Base-by-base conservation (phyloP, 2,113 vertebrate species). In the Rutilus rutilus region DNA sequence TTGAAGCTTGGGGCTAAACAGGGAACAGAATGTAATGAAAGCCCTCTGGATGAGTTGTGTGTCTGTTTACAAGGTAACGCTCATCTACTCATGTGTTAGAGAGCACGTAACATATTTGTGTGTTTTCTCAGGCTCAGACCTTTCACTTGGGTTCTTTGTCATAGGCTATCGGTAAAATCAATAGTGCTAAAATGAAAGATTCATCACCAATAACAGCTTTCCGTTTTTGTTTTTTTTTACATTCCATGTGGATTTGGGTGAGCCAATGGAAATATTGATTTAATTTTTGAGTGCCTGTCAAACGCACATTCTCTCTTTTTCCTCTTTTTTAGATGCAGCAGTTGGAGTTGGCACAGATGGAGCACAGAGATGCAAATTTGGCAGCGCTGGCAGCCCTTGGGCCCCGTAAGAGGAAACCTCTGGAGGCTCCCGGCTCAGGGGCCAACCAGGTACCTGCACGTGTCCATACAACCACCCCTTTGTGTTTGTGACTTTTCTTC, bases 321-420 rank as follows among this genome's bases (percentile, higher is more conserved):
- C 39, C 21, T 17, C 76, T 9, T 75, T 65, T 79, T 69, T 92
- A 99, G 98, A 91, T 98, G 90, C 97, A 99, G 75, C 97, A 97
- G 75, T 85, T 97, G 90, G 97, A 99, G 89, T 92, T 97, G 11
- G 97, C 96, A 75, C 94, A 97, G 91, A 94, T 97, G 88, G 96
- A 97, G 71, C 95, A 99, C 3, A 94, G 94, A 90, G 97, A 98
- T 85, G 97, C 98, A 60, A 99, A 99, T 92, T 94, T 97, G 33
- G 95, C 98, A 1, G 98, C 98, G 60, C 94, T 99, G 88, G 98
- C 97, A 78, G 98, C 98, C 71, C 97, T 99, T 64, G 98, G 98
- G 65, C 97, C 97, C 60, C 96, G 98, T 73, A 98, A 95, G 92
- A 99, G 97, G 88, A 97, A 96, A 92, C 91, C 95, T 6, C 10